Conservation (phyloP, 1,140 invertebrate genomes). For the Pseudomyrmex cubaensis region DNA sequence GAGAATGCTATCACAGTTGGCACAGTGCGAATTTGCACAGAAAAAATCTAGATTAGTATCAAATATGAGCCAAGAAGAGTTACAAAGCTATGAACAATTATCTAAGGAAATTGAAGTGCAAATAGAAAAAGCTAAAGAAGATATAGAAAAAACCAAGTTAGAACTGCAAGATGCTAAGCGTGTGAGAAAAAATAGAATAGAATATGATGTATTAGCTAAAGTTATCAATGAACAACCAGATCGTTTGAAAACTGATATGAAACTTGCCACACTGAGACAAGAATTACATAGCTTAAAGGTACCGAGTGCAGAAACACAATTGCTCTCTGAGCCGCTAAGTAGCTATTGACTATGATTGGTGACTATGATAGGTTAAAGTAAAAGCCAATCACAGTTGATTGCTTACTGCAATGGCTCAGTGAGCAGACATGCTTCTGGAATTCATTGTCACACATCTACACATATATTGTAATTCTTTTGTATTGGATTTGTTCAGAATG, state of each 20-base stretch:
- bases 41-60: constrained; percentile 92
- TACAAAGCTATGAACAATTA: constrained; percentile 93
- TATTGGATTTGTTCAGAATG: not conserved
- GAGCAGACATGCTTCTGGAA: no score
- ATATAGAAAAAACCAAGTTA: constrained; percentile 91
- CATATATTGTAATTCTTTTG: no score
- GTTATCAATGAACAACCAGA: constrained; percentile 96
- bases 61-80: constrained; percentile 93
- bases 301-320: no score
- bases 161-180: constrained; percentile 93
- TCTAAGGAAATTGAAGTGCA: constrained; percentile 91
- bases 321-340: no score
- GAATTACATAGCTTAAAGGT: constrained; percentile 89
- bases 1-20: constrained; percentile 92
- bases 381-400: no score
- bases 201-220: constrained; percentile 96
- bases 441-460: not conserved
- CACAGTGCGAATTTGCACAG: constrained; percentile 95
- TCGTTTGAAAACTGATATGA: constrained; percentile 92
- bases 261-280: constrained; percentile 90
- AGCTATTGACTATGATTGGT: no score
- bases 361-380: no score
- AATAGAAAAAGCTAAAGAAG: constrained; percentile 90
- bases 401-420: no score
- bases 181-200: constrained; percentile 94